Conservation (phyloP, 2,113 vertebrate species). For the Myotis davidii region DNA sequence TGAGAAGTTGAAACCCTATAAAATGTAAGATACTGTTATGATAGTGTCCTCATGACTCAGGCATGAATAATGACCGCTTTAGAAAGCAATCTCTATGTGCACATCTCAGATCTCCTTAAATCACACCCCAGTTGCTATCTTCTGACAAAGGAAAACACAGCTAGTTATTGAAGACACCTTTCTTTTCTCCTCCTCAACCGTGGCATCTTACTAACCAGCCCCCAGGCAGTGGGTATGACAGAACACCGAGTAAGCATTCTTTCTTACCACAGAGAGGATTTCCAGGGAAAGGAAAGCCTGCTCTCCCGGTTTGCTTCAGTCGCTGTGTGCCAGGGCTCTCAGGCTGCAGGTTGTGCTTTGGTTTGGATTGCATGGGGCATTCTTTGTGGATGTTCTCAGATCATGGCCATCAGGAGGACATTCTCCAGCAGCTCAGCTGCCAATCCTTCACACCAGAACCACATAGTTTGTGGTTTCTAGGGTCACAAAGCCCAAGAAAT, state of each 20-base stretch:
- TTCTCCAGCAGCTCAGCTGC: not conserved
- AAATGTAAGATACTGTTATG: not conserved
- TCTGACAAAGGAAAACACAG: not conserved
- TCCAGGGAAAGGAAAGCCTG: not conserved
- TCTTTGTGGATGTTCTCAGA: not conserved
- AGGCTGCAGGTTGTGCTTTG: fast-evolving
- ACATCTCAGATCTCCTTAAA: not conserved
- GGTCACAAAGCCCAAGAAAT: not conserved
- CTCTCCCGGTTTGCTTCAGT: not conserved
- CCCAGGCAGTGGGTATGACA: fast-evolving
- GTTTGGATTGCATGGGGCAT: not conserved
- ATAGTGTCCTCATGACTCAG: not conserved
- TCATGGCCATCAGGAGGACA: not conserved
- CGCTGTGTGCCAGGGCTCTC: fast-evolving
- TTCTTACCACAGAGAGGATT: fast-evolving
- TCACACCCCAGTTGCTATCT: not conserved
- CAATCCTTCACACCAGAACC: not conserved
- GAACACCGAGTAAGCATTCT: not conserved
- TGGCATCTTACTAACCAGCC: not conserved
- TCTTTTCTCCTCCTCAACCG: not conserved
- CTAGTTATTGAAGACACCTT: not conserved
- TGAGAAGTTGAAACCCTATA: not conserved
- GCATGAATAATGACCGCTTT: not conserved
- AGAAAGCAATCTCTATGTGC: not conserved
- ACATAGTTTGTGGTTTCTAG: not conserved